Evolutionary conservation across 2,113 vertebrate species (phyloP).

Genomic region (Malaclemys terrapin): DNA sequence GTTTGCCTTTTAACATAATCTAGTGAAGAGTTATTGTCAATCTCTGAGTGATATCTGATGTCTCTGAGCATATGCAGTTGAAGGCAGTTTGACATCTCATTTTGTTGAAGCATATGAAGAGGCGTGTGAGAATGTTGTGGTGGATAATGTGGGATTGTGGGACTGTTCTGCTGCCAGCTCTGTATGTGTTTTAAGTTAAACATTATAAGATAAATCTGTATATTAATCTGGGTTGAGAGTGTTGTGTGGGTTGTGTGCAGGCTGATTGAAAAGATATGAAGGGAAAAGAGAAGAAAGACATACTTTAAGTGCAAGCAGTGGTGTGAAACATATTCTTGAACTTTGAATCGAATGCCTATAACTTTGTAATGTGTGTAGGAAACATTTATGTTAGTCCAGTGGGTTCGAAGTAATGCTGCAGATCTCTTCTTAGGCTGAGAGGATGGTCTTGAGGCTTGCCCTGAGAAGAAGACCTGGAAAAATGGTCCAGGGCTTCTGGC

Average conservation of each 20-base stretch:
- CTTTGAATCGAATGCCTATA: not conserved
- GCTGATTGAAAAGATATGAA: slow-evolving; percentile 42
- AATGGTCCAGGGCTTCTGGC: not conserved
- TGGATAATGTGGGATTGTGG: not conserved
- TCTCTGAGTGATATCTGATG: not conserved
- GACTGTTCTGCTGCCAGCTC: slow-evolving; percentile 44
- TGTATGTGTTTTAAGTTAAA: slow-evolving; percentile 54
- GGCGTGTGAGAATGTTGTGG: slow-evolving; percentile 39
- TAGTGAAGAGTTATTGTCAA: not conserved
- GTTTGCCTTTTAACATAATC: not conserved
- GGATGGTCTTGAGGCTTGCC: not conserved
- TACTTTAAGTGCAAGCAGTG: not conserved
- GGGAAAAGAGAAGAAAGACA: slow-evolving; percentile 33
- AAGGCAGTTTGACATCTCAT: not conserved
- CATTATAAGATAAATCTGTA: slow-evolving; percentile 28
- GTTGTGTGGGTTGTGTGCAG: slow-evolving; percentile 13
- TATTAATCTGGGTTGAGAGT: slow-evolving; percentile 35
- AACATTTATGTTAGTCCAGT: not conserved
- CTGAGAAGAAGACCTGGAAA: not conserved
- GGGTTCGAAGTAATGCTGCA: not conserved
- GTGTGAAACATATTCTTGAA: not conserved
- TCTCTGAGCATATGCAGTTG: not conserved
- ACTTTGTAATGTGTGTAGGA: not conserved
- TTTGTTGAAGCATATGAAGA: not conserved
- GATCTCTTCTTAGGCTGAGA: not conserved